Percentiles rank a stretch among this genome's conserved stretches.
Evolutionary conservation across 2,888 invertebrate species (phyloP).

Genomic region (Microdon myrmicae): DNA sequence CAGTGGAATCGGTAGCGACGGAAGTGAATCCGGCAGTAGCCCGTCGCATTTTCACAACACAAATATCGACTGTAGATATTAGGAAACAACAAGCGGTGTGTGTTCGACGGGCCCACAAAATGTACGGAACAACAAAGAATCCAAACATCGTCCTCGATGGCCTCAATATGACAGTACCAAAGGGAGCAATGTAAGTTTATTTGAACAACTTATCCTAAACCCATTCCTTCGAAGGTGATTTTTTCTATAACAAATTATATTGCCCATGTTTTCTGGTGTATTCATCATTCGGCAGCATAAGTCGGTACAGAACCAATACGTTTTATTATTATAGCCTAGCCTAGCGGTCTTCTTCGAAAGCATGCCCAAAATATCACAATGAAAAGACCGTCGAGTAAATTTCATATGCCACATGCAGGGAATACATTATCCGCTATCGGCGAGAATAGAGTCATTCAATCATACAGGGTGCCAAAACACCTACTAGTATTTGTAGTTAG

Average conservation of each 20-base stretch:
- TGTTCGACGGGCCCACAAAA: constrained; percentile 84
- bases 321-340: constrained; percentile 6
- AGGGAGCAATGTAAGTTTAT: constrained; percentile 83
- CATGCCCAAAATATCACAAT: too few relatives aligned
- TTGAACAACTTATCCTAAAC: constrained; percentile 18
- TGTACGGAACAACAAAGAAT: constrained; percentile 82
- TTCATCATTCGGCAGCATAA: background rate
- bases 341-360: too few relatives aligned
- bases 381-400: too few relatives aligned
- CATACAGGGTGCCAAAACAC: too few relatives aligned
- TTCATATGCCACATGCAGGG: too few relatives aligned
- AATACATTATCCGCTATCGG: too few relatives aligned
- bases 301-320: constrained; percentile 2
- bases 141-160: constrained; percentile 86
- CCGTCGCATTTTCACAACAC: constrained; percentile 71
- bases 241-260: constrained; percentile 5
- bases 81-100: constrained; percentile 85
- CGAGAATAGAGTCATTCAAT: too few relatives aligned
- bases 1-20: constrained; percentile 60
- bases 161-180: constrained; percentile 91
- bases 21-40: constrained; percentile 69
- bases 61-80: constrained; percentile 77
- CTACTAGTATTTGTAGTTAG: too few relatives aligned
- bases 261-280: background rate
- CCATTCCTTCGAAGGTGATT: constrained; percentile 1